These are phyloP conservation scores for Cephus pygmeus DNA, from an alignment of 2,888 invertebrate species.

Conservation along the genomic window DNA sequence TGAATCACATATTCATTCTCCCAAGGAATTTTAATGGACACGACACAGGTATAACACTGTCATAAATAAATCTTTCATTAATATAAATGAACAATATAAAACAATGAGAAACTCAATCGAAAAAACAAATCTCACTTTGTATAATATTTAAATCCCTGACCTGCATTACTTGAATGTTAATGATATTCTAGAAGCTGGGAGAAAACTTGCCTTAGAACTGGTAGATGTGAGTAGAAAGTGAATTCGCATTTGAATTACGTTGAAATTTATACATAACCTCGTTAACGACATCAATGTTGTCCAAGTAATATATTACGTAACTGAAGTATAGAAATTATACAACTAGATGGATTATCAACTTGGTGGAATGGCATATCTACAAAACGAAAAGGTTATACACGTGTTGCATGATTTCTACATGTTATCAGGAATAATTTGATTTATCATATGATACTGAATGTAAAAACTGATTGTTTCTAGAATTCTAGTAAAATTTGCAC, in stretches of 20 bases:
- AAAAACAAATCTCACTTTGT: neutral
- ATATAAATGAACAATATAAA: neutral
- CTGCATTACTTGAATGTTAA: neutral
- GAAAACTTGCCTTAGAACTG: neutral
- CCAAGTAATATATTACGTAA: neutral
- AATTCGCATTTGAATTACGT: neutral
- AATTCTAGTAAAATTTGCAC: too few species aligned
- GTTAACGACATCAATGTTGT: neutral
- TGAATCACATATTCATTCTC: neutral
- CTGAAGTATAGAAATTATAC: neutral
- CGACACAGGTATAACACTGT: neutral
- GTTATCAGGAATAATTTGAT: neutral
- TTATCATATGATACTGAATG: neutral
- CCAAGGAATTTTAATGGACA: neutral
- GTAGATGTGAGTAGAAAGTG: too few species aligned
- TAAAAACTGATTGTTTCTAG: neutral
- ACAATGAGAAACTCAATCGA: neutral
- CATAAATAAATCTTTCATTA: neutral
- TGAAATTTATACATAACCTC: neutral
- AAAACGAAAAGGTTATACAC: neutral
- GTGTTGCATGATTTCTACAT: neutral
- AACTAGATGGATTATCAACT: neutral
- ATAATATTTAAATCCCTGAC: neutral
- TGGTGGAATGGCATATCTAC: neutral
- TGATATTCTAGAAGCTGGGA: neutral